Conservation (phyloP, 1,140 invertebrate genomes). For the Cyclina sinensis region DNA sequence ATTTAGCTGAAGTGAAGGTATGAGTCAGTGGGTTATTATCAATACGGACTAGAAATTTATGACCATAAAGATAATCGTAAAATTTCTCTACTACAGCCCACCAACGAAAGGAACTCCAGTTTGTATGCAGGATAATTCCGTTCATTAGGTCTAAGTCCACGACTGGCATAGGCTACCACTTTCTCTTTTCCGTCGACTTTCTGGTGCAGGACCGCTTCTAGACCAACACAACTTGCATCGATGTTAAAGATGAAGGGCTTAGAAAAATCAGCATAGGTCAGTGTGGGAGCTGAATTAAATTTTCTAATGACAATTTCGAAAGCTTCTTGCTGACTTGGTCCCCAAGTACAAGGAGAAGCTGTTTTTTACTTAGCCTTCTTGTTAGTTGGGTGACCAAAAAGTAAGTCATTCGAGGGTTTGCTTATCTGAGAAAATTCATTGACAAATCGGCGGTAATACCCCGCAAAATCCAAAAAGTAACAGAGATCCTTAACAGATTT, state of each 20-base stretch:
- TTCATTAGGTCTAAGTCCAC: background rate
- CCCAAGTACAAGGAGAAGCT: background rate
- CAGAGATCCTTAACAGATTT: background rate
- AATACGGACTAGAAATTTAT: background rate
- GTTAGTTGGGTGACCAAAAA: background rate
- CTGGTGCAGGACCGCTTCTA: slow-evolving; percentile 11
- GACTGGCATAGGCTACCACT: slow-evolving; percentile 1
- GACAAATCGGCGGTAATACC: background rate
- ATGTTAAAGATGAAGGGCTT: background rate
- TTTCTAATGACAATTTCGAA: background rate
- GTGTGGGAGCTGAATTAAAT: background rate
- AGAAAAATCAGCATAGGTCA: slow-evolving; percentile 23
- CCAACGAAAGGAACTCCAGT: no score
- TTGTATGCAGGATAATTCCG: slow-evolving; percentile 3
- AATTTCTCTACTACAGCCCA: no score
- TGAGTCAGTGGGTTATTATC: slow-evolving; percentile 7
- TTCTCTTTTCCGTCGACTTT: background rate
- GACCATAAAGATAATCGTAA: no score
- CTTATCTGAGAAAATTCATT: background rate
- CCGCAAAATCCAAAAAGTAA: background rate
- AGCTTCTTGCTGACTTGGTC: background rate
- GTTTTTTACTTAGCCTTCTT: background rate
- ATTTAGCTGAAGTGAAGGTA: background rate
- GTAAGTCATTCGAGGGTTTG: background rate
- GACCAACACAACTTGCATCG: slow-evolving; percentile 1